Evolutionary conservation across 2,113 vertebrate species (phyloP).

Genomic region (Corvus hawaiiensis): DNA sequence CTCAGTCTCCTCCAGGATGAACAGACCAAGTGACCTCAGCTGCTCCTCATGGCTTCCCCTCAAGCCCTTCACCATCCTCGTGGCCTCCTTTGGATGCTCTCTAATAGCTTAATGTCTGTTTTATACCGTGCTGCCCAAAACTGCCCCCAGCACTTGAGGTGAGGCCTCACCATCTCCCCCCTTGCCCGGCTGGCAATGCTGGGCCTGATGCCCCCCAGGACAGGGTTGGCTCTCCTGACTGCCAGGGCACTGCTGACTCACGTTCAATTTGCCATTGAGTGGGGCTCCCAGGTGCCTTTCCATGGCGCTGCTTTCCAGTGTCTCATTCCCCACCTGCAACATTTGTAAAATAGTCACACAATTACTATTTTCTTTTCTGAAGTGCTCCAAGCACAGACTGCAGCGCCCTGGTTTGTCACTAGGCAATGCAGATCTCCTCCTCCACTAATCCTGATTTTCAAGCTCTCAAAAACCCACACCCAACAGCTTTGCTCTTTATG

Average conservation of each 20-base stretch:
- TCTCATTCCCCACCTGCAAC: neutral
- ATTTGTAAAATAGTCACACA: neutral
- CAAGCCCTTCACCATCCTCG: neutral
- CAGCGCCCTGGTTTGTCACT: neutral
- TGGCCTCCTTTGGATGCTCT: neutral
- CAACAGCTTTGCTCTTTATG: neutral
- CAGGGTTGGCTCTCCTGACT: neutral
- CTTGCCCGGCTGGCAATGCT: fast-evolving
- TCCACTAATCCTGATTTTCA: slow-evolving; percentile 44
- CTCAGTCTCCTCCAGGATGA: neutral
- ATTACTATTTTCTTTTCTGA: neutral
- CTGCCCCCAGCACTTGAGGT: neutral
- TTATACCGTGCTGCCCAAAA: neutral
- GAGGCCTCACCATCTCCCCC: neutral
- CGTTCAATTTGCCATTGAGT: fast-evolving
- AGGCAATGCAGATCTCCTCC: neutral
- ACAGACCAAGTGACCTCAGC: neutral
- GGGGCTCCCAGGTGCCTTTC: neutral
- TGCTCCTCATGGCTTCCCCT: neutral
- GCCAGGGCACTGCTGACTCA: neutral
- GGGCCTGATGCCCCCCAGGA: neutral
- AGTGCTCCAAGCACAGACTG: neutral
- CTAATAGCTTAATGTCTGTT: neutral
- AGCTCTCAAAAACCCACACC: neutral
- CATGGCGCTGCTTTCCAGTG: fast-evolving